Conservation (phyloP, 2,888 invertebrate genomes). For the Xestia rhomboidea region DNA sequence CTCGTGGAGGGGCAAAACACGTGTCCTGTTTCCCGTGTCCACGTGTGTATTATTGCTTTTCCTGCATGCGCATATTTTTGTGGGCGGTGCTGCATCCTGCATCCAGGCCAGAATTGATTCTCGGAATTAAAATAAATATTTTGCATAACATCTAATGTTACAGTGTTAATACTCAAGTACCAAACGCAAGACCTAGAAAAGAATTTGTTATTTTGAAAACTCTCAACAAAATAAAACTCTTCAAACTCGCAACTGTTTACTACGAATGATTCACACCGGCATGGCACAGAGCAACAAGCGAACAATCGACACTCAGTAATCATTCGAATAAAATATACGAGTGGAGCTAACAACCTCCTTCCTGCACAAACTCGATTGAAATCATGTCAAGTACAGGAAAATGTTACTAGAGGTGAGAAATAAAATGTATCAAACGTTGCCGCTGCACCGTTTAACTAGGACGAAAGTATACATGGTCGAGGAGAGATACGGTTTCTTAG, state of each 20-base stretch:
- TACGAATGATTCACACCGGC: constrained; percentile 31
- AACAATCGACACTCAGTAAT: constrained; percentile 48
- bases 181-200: not conserved
- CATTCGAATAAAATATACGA: constrained; percentile 55
- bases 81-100: no score
- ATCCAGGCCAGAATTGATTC: no score
- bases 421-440: constrained; percentile 43
- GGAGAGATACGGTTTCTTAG: not conserved
- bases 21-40: no score
- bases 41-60: no score
- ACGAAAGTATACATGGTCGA: not conserved
- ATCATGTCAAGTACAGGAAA: constrained; percentile 62
- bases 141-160: no score
- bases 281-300: constrained; percentile 38
- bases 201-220: not conserved
- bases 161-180: not conserved
- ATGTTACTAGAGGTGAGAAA: constrained; percentile 56
- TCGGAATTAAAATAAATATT: no score
- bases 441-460: constrained; percentile 20
- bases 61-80: no score
- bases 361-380: constrained; percentile 58
- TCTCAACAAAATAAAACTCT: not conserved
- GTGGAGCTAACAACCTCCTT: constrained; percentile 59
- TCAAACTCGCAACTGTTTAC: not conserved
- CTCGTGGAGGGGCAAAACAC: no score